Conservation (phyloP, 2,797 vertebrate genomes). For the Sparus aurata region DNA sequence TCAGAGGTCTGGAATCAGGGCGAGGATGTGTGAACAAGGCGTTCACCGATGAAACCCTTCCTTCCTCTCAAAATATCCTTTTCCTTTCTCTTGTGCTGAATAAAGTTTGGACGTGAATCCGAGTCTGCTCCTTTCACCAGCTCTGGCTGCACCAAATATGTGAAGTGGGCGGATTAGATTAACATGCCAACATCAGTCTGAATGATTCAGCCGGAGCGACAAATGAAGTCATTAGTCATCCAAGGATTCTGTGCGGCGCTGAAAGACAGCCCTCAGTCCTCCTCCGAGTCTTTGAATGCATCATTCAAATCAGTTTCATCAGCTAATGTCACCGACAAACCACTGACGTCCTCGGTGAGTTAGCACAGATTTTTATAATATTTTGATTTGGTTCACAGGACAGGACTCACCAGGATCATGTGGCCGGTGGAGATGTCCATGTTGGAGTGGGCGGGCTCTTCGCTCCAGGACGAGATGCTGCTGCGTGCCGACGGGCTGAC, state of each 20-base stretch:
- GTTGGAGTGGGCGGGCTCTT: constrained; percentile 94
- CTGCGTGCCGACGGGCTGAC: constrained; percentile 93
- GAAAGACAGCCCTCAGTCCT: background rate
- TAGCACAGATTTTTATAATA: background rate
- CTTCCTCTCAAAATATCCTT: background rate
- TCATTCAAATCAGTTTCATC: background rate
- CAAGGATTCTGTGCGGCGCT: background rate
- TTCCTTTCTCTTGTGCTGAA: background rate
- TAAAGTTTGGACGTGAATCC: background rate
- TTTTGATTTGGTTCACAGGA: background rate
- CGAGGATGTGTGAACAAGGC: background rate
- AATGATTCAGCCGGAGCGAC: background rate
- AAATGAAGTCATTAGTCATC: background rate
- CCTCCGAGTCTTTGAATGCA: background rate
- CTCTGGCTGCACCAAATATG: background rate
- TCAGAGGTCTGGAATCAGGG: background rate
- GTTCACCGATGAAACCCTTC: background rate
- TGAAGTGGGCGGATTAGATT: constrained; percentile 11
- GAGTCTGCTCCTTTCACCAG: background rate
- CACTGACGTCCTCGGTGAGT: constrained; percentile 43
- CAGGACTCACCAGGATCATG: constrained; percentile 92
- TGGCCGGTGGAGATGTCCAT: constrained; percentile 99
- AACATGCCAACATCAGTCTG: background rate
- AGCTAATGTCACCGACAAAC: background rate
- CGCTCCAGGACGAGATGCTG: constrained; percentile 96